A percentile compares a stretch with the other conserved stretches of the same genome.
Conservation (phyloP, 2,113 vertebrate genomes). For the Microtus oregoni region DNA sequence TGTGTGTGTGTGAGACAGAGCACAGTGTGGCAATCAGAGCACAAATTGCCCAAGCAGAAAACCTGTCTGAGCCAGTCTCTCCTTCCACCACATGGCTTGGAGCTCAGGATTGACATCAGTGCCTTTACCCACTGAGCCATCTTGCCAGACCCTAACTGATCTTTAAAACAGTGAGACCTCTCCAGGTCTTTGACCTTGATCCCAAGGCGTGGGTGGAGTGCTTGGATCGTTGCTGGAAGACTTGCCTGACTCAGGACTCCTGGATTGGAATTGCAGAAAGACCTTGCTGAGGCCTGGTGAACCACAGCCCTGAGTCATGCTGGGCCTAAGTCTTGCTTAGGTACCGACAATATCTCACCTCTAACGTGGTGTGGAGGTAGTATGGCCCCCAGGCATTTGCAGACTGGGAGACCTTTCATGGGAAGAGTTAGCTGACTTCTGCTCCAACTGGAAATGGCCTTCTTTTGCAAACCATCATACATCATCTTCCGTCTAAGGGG, state of each 20-base stretch:
- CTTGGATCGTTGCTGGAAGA: neutral
- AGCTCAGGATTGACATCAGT: neutral
- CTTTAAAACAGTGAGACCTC: neutral
- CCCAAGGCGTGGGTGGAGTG: neutral
- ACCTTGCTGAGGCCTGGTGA: neutral
- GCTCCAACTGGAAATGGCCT: accelerated
- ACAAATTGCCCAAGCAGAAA: no score
- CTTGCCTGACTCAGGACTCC: neutral
- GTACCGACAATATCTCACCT: accelerated
- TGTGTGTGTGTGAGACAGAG: neutral
- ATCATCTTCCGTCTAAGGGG: neutral
- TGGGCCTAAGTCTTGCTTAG: accelerated
- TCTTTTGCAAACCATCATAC: accelerated
- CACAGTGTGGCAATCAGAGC: neutral
- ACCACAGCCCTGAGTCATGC: accelerated
- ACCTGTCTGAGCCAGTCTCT: neutral
- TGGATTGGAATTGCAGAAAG: neutral
- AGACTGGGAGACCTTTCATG: neutral
- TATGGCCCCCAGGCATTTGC: accelerated
- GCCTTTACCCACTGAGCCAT: no score
- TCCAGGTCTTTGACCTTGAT: constrained; percentile 48
- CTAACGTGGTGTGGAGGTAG: accelerated
- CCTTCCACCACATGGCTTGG: neutral
- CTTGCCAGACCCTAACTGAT: neutral
- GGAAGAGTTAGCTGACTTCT: neutral